Evolutionary conservation across 1,140 invertebrate species (phyloP).

Genomic region (Maniola jurtina): DNA sequence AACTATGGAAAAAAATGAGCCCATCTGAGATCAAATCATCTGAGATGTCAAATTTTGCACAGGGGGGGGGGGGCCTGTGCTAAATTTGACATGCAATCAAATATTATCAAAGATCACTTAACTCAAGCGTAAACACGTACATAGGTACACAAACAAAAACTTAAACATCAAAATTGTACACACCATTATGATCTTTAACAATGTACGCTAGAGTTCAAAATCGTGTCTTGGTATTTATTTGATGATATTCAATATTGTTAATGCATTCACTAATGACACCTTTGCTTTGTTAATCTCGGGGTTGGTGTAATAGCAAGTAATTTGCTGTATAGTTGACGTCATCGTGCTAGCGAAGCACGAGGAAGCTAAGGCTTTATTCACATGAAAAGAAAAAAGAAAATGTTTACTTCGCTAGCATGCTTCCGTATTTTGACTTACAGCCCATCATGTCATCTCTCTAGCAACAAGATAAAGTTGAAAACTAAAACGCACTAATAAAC

Average conservation of each 20-base stretch:
- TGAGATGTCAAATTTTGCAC: too few relatives aligned
- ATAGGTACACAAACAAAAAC: neutral
- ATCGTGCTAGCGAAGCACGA: neutral
- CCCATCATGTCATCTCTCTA: too few relatives aligned
- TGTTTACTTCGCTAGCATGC: neutral
- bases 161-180: slow-evolving; percentile 3
- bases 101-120: slow-evolving; percentile 1
- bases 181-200: neutral
- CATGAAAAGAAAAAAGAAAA: neutral
- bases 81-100: neutral
- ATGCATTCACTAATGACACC: slow-evolving; percentile 9
- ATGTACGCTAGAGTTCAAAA: neutral
- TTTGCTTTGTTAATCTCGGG: slow-evolving; percentile 4
- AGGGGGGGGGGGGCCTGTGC: too few relatives aligned
- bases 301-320: slow-evolving; percentile 8
- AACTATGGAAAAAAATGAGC: too few relatives aligned
- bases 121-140: neutral
- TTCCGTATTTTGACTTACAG: too few relatives aligned
- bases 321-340: neutral
- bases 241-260: neutral
- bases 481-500: too few relatives aligned
- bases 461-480: too few relatives aligned
- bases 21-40: too few relatives aligned
- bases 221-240: neutral
- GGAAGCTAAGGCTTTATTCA: neutral